These are phyloP conservation scores for Coenonympha arcania DNA, from an alignment of 2,888 invertebrate species.

Conservation along the genomic window DNA sequence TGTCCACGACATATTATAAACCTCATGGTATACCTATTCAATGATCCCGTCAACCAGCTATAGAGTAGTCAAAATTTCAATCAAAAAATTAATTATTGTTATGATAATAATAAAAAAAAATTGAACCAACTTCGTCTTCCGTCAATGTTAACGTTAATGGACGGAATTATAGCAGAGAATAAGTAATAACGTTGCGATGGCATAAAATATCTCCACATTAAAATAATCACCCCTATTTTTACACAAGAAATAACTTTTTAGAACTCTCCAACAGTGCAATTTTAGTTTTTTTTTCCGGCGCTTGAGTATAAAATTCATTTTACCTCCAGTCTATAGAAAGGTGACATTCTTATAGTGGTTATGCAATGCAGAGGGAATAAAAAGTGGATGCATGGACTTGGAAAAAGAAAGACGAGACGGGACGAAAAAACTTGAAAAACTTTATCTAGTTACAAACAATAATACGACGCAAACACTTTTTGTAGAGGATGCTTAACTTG, in stretches of 20 bases:
- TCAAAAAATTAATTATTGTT: too few species aligned
- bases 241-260: background rate
- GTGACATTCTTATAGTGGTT: conserved; percentile 3
- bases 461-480: background rate
- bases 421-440: background rate
- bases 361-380: conserved; percentile 2
- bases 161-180: background rate
- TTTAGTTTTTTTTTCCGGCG: conserved; percentile 4
- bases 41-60: too few species aligned
- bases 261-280: background rate
- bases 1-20: too few species aligned
- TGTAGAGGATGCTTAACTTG: too few species aligned
- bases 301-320: conserved; percentile 4
- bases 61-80: too few species aligned
- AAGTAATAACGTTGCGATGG: background rate
- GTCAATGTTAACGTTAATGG: too few species aligned
- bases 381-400: background rate
- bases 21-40: too few species aligned
- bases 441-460: background rate
- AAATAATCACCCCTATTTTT: background rate
- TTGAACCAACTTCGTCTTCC: too few species aligned
- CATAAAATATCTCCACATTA: background rate
- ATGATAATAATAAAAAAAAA: too few species aligned
- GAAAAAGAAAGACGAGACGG: background rate
- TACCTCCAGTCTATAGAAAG: background rate